Evolutionary conservation across 2,888 invertebrate genomes (phyloP).

Genomic region (Cheilosia vulpina): DNA sequence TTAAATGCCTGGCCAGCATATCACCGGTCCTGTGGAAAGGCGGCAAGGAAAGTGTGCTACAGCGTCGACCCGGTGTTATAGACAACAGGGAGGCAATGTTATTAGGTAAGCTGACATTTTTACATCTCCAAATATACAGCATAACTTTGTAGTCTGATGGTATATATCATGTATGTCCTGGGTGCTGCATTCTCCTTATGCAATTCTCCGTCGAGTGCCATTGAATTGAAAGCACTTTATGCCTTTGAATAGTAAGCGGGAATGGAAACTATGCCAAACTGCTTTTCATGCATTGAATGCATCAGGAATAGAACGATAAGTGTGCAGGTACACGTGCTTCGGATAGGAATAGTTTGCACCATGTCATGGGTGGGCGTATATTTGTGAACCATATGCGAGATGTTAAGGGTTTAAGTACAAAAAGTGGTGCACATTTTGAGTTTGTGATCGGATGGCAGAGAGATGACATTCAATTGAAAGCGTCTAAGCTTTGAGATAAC

Average conservation of each 20-base stretch:
- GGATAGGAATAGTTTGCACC: no score
- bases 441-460: no score
- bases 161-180: not conserved
- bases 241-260: constrained; percentile 7
- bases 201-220: constrained; percentile 6
- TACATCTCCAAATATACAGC: not conserved
- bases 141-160: no score
- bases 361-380: no score
- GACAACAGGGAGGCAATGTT: constrained; percentile 87
- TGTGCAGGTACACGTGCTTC: not conserved
- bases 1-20: constrained; percentile 86
- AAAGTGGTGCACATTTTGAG: no score
- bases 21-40: constrained; percentile 86
- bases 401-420: no score
- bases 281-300: constrained; percentile 2
- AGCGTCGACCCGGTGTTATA: constrained; percentile 85
- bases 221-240: constrained; percentile 3
- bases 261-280: not conserved
- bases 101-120: constrained; percentile 84
- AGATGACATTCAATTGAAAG: no score
- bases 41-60: constrained; percentile 86
- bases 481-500: no score
- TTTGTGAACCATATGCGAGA: no score
- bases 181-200: not conserved
- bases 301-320: not conserved